Evolutionary conservation across 1,140 invertebrate species (phyloP), one percentile per base, ranked within the genome.

Genomic region (Odontomachus brunneus): DNA sequence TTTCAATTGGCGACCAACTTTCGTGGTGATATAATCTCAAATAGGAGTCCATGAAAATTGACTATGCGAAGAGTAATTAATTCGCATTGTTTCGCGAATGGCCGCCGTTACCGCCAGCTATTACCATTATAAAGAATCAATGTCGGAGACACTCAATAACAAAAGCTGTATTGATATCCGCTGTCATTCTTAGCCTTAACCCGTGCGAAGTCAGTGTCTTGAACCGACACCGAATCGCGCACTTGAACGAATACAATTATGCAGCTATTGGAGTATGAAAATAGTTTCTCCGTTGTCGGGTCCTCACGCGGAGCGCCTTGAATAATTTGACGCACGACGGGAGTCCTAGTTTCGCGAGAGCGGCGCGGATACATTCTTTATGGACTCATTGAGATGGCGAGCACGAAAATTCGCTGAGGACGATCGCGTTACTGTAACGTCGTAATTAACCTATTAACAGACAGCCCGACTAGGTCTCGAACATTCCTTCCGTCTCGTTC

Each of bases 191-290:
- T 71, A 80, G 65, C 11, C n/a, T 80, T 69, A 80, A 80, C 2
- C 75, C 19, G 49, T 0, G 44, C 33, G 65, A 0, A 76, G 9
- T 53, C 26, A 66, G 15, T 71, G 38, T 69, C 75, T 80, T 48
- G 33, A 80, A 80, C 33, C 75, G 65, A 71, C 51, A 57, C 51
- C 75, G 63, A 78, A 69, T 57, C 65, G 75, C 65, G 65, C 65
- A 71, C 75, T 80, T 59, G 51, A 80, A 80, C 51, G 75, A 17
- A 80, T 80, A 80, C 65, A 69, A 80, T 80, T 71, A 71, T 57
- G 65, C 53, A 80, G 75, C 75, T 71, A 80, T 80, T 80, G 65
- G 75, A 80, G 75, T 80, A 80, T 80, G 75, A 80, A 80, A 80
- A 80, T 80, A 80, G 75, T 80, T 71, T 71, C 75, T 71, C 75